These are phyloP conservation scores for Bostrychus sinensis DNA, from an alignment of 2,113 vertebrate genomes.

Conservation along the genomic window DNA sequence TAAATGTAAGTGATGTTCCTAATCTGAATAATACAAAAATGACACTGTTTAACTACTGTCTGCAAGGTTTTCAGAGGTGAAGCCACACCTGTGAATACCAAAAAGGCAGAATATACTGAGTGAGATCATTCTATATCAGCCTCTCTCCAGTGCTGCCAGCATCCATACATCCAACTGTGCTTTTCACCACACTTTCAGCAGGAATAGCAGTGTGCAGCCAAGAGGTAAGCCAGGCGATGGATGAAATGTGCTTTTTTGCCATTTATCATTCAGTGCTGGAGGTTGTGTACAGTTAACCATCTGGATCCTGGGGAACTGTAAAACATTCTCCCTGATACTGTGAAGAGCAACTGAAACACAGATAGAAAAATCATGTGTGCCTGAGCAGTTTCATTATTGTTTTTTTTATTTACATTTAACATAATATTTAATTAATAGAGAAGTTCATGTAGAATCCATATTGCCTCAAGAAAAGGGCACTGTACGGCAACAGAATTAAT, in stretches of 20 bases:
- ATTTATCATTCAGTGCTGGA: slow-evolving; percentile 81
- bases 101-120: slow-evolving; percentile 41
- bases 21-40: slow-evolving; percentile 8
- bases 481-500: too few relatives aligned
- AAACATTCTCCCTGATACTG: slow-evolving; percentile 75
- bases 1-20: slow-evolving; percentile 24
- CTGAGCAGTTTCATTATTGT: neutral
- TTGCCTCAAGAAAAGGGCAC: too few relatives aligned
- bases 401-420: neutral
- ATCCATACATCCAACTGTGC: slow-evolving; percentile 58
- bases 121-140: slow-evolving; percentile 47
- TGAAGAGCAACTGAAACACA: slow-evolving; percentile 57
- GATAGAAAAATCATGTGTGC: slow-evolving; percentile 21
- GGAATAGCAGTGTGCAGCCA: slow-evolving; percentile 65
- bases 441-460: too few relatives aligned
- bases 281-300: slow-evolving; percentile 81
- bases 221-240: slow-evolving; percentile 70
- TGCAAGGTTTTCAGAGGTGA: slow-evolving; percentile 37
- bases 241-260: slow-evolving; percentile 75
- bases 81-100: slow-evolving; percentile 40
- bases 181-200: slow-evolving; percentile 63
- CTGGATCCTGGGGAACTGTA: slow-evolving; percentile 78
- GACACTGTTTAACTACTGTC: slow-evolving; percentile 39
- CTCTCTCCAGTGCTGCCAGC: slow-evolving; percentile 48
- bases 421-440: neutral